phyloP scores from a whole-genome alignment of 2,888 invertebrate species.

The Noctua janthina region DNA sequence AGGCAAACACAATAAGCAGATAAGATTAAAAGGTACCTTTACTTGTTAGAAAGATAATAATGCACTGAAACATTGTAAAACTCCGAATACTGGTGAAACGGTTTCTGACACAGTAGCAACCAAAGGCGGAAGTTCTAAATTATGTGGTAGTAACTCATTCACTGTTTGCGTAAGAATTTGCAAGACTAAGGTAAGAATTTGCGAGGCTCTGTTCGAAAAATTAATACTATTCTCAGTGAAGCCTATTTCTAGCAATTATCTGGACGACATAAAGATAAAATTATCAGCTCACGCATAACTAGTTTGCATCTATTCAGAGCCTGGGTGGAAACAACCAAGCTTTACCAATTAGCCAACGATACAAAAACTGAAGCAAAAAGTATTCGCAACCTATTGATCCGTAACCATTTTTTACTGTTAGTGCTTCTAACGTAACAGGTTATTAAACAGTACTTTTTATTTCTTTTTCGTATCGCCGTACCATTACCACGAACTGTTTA shows the following conservation, averaged over 20 bases:
- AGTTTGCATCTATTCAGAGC: not conserved
- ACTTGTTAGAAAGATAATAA: slow-evolving; percentile 16
- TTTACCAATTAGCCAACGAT: not conserved
- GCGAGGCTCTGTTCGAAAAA: not conserved
- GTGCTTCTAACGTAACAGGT: not conserved
- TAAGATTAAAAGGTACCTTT: slow-evolving; percentile 44
- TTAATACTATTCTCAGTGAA: not conserved
- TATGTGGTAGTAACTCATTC: not conserved
- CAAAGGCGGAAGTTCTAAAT: not conserved
- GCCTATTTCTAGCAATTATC: not conserved
- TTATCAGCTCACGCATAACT: not conserved
- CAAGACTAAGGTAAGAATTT: not conserved
- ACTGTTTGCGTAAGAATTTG: not conserved
- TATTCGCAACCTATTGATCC: not conserved
- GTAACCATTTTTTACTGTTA: slow-evolving; percentile 11
- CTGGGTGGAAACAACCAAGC: not conserved
- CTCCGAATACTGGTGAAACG: not conserved
- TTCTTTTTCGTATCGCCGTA: not conserved
- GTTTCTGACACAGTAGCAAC: slow-evolving; percentile 1
- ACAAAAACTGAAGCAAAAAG: slow-evolving; percentile 35
- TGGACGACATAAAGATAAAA: not conserved
- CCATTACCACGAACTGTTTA: not conserved
- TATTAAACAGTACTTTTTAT: not conserved
- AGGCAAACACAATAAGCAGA: slow-evolving; percentile 35
- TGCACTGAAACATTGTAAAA: not conserved